Conservation (phyloP, 2,888 invertebrate genomes). For the Nomada goodeniana region DNA sequence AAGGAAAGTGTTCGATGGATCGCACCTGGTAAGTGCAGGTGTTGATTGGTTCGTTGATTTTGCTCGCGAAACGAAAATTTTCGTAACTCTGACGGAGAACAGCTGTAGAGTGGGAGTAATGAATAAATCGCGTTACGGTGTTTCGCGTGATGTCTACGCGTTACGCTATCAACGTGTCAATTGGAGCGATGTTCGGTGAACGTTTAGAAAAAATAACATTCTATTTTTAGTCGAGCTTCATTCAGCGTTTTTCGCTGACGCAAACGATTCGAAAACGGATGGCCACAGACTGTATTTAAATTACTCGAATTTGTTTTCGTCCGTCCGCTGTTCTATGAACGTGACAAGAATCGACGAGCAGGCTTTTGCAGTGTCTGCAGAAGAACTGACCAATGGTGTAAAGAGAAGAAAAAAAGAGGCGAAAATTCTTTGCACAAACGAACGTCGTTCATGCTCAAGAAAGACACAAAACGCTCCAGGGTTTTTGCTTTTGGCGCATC, state of each 20-base stretch:
- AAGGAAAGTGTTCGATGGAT: constrained; percentile 79
- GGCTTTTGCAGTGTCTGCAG: not conserved
- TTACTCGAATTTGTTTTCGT: constrained; percentile 46
- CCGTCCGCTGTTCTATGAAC: constrained; percentile 31
- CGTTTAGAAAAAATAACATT: not conserved
- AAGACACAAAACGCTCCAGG: no score
- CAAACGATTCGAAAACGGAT: constrained; percentile 26
- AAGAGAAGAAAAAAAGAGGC: not conserved
- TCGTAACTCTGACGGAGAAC: no score
- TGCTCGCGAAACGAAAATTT: no score
- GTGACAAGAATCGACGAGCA: constrained; percentile 26
- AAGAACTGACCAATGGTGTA: not conserved
- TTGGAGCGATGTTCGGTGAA: not conserved
- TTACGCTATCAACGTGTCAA: not conserved
- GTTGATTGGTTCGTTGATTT: not conserved
- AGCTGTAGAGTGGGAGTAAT: no score
- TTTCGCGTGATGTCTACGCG: no score
- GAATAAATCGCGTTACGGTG: no score
- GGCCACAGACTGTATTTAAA: constrained; percentile 36
- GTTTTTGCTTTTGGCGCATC: no score
- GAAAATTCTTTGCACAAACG: not conserved
- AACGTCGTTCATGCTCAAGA: no score
- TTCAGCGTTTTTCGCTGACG: constrained; percentile 36
- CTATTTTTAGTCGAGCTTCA: constrained; percentile 13
- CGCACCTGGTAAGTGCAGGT: constrained; percentile 71